Evolutionary conservation across 2,113 vertebrate species (phyloP).

Genomic region (Hydropotes inermis): DNA sequence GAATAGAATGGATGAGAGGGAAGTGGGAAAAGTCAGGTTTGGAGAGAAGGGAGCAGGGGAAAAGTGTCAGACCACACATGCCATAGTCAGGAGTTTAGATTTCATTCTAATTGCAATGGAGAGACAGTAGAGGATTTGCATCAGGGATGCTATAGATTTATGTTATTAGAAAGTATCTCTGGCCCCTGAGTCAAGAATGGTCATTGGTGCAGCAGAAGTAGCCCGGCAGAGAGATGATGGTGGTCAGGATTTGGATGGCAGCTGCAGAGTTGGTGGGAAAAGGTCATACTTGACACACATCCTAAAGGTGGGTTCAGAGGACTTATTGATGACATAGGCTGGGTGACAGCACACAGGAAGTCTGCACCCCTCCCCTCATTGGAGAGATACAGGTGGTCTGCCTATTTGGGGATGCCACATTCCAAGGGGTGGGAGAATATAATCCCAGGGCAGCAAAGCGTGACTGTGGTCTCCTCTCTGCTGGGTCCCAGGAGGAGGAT

Average conservation of each 20-base stretch:
- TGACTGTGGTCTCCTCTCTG: background rate
- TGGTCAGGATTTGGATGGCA: background rate
- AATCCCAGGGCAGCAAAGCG: background rate
- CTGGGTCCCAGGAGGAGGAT: background rate
- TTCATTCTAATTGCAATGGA: background rate
- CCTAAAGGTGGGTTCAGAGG: background rate
- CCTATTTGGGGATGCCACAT: background rate
- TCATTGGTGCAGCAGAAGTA: background rate
- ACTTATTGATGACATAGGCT: background rate
- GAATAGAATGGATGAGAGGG: background rate
- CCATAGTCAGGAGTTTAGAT: background rate
- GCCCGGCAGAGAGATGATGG: background rate
- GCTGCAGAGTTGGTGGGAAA: background rate
- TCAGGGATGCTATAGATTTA: background rate
- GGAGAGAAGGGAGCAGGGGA: background rate
- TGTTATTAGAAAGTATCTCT: background rate
- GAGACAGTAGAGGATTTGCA: background rate
- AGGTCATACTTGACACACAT: background rate
- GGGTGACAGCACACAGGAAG: constrained; percentile 13
- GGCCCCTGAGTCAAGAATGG: background rate
- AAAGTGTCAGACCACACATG: background rate
- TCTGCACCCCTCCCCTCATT: background rate
- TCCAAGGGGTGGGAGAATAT: too few relatives aligned
- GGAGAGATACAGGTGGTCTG: background rate
- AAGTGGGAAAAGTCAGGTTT: background rate